These are phyloP conservation scores for Pseudococcus longispinus DNA, from an alignment of 2,888 invertebrate species.

Conservation along the genomic window DNA sequence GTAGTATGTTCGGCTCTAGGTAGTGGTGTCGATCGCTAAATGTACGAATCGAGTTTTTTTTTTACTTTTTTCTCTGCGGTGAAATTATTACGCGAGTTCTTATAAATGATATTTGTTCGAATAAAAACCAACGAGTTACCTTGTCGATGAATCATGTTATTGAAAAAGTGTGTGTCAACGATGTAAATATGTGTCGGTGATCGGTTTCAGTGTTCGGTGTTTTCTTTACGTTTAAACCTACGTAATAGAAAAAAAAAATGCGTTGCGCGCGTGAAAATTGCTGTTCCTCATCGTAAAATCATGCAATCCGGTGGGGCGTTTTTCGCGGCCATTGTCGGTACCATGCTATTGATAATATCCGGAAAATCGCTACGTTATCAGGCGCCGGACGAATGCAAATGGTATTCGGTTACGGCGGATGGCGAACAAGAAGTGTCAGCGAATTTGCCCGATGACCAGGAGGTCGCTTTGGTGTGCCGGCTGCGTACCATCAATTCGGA, in stretches of 20 bases:
- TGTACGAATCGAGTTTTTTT: not conserved
- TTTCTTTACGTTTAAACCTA: conserved; percentile 8
- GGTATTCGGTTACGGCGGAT: conserved; percentile 71
- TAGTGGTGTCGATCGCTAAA: conserved; percentile 3
- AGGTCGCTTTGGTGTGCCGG: conserved; percentile 76
- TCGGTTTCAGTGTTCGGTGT: not conserved
- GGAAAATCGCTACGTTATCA: conserved; percentile 74
- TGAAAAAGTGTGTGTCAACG: too few species aligned
- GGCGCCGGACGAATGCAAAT: conserved; percentile 82
- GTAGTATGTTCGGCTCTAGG: not conserved
- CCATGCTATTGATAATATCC: conserved; percentile 69
- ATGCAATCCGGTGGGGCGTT: conserved; percentile 46
- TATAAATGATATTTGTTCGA: not conserved
- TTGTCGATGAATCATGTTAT: not conserved
- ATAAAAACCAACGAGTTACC: not conserved
- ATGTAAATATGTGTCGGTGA: not conserved
- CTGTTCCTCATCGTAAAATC: not conserved
- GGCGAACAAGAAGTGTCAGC: conserved; percentile 64
- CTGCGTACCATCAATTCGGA: conserved; percentile 81
- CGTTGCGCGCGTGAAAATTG: conserved; percentile 36
- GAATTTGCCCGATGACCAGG: conserved; percentile 63
- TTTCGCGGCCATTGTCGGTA: conserved; percentile 64
- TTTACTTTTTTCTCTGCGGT: not conserved
- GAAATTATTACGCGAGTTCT: not conserved
- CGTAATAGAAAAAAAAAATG: conserved; percentile 14